phyloP scores from a whole-genome alignment of 2,888 invertebrate genomes.

The Dendrolimus pini region DNA sequence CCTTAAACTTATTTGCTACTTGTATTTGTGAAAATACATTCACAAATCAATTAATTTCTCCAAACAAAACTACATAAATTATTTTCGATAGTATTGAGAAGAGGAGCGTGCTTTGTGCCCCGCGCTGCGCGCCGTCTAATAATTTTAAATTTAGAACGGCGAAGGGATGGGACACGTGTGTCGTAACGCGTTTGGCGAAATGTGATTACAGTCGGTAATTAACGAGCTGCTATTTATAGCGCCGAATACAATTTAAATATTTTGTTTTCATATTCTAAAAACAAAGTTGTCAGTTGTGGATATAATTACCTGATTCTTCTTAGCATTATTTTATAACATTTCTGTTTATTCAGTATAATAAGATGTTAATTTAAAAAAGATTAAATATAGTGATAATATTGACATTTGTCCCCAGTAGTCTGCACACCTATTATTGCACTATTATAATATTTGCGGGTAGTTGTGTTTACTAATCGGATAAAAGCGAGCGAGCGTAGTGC shows the following conservation, averaged over 20 bases:
- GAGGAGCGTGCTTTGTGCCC: constrained; percentile 58
- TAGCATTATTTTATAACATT: too few relatives aligned
- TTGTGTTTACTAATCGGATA: too few relatives aligned
- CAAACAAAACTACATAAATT: constrained; percentile 57
- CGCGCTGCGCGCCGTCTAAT: constrained; percentile 43
- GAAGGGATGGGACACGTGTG: constrained; percentile 76
- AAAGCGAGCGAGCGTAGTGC: too few relatives aligned
- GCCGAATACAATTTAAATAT: constrained; percentile 44
- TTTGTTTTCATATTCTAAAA: constrained; percentile 47
- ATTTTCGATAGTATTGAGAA: constrained; percentile 61
- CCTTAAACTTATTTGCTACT: too few relatives aligned
- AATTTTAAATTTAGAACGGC: constrained; percentile 73
- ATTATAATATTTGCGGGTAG: too few relatives aligned
- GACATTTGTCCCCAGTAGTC: too few relatives aligned
- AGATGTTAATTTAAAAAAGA: too few relatives aligned
- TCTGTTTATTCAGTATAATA: too few relatives aligned
- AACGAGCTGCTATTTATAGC: constrained; percentile 69
- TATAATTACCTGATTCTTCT: neutral
- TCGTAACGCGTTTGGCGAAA: constrained; percentile 75
- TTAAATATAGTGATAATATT: too few relatives aligned
- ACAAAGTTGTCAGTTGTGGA: neutral
- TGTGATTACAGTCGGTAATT: constrained; percentile 74
- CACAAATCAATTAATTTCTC: neutral
- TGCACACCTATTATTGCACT: too few relatives aligned
- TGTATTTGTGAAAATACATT: too few relatives aligned